Evolutionary conservation across 2,113 vertebrate genomes (phyloP).

Genomic region (Tricholaema leucomelas): DNA sequence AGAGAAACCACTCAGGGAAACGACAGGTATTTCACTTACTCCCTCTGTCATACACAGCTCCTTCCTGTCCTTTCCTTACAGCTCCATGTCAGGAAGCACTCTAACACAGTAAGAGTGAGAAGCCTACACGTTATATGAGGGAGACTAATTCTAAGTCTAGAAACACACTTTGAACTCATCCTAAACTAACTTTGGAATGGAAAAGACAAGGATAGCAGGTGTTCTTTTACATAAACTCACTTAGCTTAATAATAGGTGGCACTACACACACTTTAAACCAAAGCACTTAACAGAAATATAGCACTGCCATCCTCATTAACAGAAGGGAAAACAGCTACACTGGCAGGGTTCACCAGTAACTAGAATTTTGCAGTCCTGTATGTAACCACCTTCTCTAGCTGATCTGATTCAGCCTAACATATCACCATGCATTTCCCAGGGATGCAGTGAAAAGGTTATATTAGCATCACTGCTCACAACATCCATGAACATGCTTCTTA

Average conservation of each 20-base stretch:
- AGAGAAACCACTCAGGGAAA: neutral
- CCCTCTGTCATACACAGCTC: neutral
- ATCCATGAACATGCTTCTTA: slow-evolving; percentile 63
- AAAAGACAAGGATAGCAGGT: neutral
- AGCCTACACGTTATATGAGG: neutral
- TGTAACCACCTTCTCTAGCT: neutral
- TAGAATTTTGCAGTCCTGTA: neutral
- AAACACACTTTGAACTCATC: neutral
- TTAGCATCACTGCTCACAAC: neutral
- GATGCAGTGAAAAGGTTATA: neutral
- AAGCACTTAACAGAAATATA: neutral
- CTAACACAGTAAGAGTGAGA: neutral
- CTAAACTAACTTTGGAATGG: neutral
- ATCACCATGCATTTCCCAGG: accelerated
- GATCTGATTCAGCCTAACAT: neutral
- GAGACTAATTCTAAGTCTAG: neutral
- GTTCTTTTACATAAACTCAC: neutral
- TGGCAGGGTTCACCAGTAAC: neutral
- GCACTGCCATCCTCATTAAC: neutral
- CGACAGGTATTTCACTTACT: too few relatives aligned
- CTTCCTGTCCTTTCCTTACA: neutral
- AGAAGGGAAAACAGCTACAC: neutral
- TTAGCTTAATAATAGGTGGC: neutral
- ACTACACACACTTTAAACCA: neutral
- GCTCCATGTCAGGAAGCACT: neutral